Conservation (phyloP, 2,113 vertebrate genomes). For the Salvelinus namaycush region DNA sequence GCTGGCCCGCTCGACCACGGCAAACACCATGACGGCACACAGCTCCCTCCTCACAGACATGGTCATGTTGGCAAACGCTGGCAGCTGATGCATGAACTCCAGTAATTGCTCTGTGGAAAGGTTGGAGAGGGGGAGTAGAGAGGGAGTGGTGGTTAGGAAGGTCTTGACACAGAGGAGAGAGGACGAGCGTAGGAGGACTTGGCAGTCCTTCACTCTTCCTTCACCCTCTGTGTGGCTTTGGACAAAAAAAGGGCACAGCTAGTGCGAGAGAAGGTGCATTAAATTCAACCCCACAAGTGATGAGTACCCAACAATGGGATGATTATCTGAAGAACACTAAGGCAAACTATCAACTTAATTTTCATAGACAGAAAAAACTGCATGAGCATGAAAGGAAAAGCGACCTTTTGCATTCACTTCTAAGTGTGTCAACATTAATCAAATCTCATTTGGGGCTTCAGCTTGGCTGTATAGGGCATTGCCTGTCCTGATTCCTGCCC, state of each 20-base stretch:
- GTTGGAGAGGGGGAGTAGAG: constrained; percentile 14
- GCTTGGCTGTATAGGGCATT: too few relatives aligned
- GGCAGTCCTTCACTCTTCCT: not conserved
- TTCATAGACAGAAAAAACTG: too few relatives aligned
- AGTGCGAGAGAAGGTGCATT: too few relatives aligned
- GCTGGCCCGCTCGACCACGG: constrained; percentile 94
- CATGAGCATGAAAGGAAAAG: too few relatives aligned
- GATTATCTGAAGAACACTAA: constrained; percentile 12
- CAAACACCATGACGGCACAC: constrained; percentile 98
- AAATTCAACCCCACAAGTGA: constrained; percentile 15
- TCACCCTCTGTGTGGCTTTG: not conserved
- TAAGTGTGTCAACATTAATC: too few relatives aligned
- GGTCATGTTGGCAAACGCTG: constrained; percentile 97
- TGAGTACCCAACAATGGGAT: constrained; percentile 19
- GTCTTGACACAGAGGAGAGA: too few relatives aligned
- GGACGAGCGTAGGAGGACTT: not conserved
- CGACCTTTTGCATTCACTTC: too few relatives aligned
- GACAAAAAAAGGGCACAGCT: not conserved
- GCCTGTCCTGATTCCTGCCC: too few relatives aligned
- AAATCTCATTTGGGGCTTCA: too few relatives aligned
- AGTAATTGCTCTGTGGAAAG: constrained; percentile 90
- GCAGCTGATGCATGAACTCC: constrained; percentile 99
- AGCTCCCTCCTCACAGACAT: constrained; percentile 98
- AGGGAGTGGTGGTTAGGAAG: not conserved
- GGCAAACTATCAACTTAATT: too few relatives aligned